Evolutionary conservation across 2,888 invertebrate species (phyloP).

Genomic region (Vandiemenella viatica): DNA sequence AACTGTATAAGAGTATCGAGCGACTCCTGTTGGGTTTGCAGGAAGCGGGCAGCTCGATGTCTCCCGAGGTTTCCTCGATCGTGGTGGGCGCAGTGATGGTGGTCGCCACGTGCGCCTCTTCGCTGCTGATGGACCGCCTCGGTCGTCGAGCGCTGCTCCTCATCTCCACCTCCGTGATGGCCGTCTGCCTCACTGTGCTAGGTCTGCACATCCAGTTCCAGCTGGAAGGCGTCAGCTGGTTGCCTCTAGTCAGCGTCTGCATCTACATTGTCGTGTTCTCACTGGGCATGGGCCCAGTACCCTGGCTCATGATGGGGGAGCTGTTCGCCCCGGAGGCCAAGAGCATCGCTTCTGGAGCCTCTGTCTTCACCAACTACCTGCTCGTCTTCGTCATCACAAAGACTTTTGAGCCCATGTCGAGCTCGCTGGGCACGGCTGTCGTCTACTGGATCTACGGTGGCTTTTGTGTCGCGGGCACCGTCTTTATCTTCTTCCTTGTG

Average conservation of each 20-base stretch:
- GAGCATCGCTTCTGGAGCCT: constrained; percentile 24
- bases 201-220: constrained; percentile 56
- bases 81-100: constrained; percentile 30
- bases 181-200: constrained; percentile 47
- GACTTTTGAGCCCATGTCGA: background rate
- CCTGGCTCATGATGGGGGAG: constrained; percentile 68
- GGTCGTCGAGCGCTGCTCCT: constrained; percentile 66
- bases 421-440: background rate
- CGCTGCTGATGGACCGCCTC: constrained; percentile 59
- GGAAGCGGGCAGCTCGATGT: constrained; percentile 28
- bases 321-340: constrained; percentile 53
- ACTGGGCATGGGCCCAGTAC: constrained; percentile 63
- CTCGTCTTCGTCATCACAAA: constrained; percentile 19
- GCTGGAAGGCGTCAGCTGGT: constrained; percentile 39
- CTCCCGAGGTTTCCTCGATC: constrained; percentile 25
- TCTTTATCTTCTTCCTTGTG: constrained; percentile 8
- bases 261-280: constrained; percentile 51
- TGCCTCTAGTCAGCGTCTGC: constrained; percentile 49
- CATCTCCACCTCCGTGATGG: constrained; percentile 58
- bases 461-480: background rate
- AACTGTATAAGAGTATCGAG: no score
- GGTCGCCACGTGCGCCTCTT: constrained; percentile 50
- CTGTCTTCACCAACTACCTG: constrained; percentile 35
- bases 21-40: no score
- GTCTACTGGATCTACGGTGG: background rate